phyloP scores from a whole-genome alignment of 2,888 invertebrate genomes.

The Meteorus cinctellus region DNA sequence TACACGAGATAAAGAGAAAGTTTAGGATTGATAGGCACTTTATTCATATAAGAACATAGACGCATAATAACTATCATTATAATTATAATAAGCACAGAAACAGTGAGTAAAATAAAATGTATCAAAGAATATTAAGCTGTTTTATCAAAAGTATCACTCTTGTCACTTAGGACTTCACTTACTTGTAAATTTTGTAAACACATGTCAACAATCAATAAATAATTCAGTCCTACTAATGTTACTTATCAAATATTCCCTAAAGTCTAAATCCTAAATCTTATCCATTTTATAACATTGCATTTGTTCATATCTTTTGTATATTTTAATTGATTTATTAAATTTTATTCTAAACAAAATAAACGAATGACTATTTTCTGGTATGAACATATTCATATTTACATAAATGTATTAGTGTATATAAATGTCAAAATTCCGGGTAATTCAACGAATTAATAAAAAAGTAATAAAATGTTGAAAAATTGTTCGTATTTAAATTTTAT shows the following conservation, averaged over 20 bases:
- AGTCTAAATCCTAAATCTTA: too few species aligned
- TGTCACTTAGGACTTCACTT: slow-evolving; percentile 65
- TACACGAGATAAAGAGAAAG: background rate
- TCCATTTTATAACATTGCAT: too few species aligned
- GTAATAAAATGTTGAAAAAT: slow-evolving; percentile 21
- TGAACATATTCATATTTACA: background rate
- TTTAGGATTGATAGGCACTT: background rate
- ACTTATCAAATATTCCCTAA: too few species aligned
- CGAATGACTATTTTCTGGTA: slow-evolving; percentile 29
- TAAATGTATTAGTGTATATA: slow-evolving; percentile 14
- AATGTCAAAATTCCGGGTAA: slow-evolving; percentile 43
- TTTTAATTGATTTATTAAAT: too few species aligned
- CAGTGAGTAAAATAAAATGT: background rate
- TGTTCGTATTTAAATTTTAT: slow-evolving; percentile 18
- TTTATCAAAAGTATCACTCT: slow-evolving; percentile 54
- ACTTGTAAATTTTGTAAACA: slow-evolving; percentile 69
- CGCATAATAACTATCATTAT: background rate
- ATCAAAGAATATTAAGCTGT: slow-evolving; percentile 51
- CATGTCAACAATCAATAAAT: slow-evolving; percentile 64
- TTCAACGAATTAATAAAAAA: slow-evolving; percentile 27
- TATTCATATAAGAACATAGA: background rate
- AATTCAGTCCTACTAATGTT: slow-evolving; percentile 49
- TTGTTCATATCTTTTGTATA: too few species aligned
- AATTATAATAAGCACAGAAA: background rate
- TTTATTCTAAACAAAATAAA: background rate